Percentiles rank a stretch among this genome's conserved stretches.
Conservation (phyloP, 1,140 invertebrate species). For the Homarus americanus region DNA sequence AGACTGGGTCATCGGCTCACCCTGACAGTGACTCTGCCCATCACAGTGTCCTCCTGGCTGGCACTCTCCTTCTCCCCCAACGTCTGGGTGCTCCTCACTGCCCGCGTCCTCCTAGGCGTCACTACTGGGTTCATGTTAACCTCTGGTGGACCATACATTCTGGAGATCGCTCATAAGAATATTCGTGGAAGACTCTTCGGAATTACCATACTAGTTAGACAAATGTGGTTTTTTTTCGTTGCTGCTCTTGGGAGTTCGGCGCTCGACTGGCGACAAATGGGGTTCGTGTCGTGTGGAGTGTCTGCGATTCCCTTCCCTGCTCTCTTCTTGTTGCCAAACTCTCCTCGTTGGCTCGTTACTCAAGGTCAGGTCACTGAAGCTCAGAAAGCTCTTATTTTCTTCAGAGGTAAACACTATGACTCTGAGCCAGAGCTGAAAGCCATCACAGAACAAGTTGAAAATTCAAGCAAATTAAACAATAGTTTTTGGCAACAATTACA, state of each 20-base stretch:
- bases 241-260: background rate
- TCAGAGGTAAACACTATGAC: constrained; percentile 8
- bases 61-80: background rate
- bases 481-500: background rate
- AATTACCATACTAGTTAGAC: background rate
- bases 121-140: background rate
- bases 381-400: constrained; percentile 13
- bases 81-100: constrained; percentile 10
- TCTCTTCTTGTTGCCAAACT: constrained; percentile 22
- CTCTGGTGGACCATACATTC: background rate
- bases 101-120: constrained; percentile 17
- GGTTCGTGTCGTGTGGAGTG: constrained; percentile 1
- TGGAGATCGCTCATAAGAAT: constrained; percentile 42
- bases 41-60: constrained; percentile 16
- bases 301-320: constrained; percentile 4
- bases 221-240: background rate
- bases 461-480: background rate
- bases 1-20: constrained; percentile 26
- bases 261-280: constrained; percentile 32
- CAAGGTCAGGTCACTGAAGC: constrained; percentile 24
- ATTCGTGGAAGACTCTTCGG: constrained; percentile 22
- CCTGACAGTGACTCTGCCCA: background rate
- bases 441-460: constrained; percentile 20
- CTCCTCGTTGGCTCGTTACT: constrained; percentile 46
- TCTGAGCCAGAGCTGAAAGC: constrained; percentile 1